Evolutionary conservation across 2,113 vertebrate genomes (phyloP), one percentile per base, ranked within the genome.

Genomic region (Osmerus eperlanus): DNA sequence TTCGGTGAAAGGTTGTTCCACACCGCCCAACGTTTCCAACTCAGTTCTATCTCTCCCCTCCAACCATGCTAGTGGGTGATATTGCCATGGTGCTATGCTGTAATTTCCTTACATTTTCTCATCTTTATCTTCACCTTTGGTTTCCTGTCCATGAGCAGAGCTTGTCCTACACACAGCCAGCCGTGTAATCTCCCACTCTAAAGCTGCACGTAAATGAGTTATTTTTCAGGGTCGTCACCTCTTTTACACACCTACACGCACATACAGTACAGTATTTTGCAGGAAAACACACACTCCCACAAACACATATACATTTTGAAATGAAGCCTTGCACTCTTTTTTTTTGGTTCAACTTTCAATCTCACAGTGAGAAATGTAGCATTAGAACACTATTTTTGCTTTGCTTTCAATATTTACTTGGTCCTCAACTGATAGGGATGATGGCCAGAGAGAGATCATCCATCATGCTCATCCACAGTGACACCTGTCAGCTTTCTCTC

Each of bases 101-200:
- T 85, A 78, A 89, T 88, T 86, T 85, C 56, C 74, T 75, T 69
- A 28, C 72, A 0, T 84, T 85, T 84, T 79, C 76, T 85, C 86
- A 85, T 89, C 74, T 76, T 76, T 76, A 76, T 71, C 74, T 79
- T 67, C 25, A 23, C 13, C 55, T 67, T 71, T 73, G 83, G 54
- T 75, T 78, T 71, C 63, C 77, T 59, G 54, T 59, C 58, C 74
- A 71, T 78, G 71, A 72, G 78, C 60, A 2, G 70, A 78, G 74
- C 71, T 15, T 86, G 83, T 83, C 81, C 71, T 70, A 85, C 81
- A 85, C 78, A 82, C 75, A 74, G 68, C 78, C 74, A 12, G 7
- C 61, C 52, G 74, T 79, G 76, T 88, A 84, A 86, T 88, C 85
- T 84, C 73, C 71, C 81, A 56, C 62, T 70, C 71, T 71, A 77